Percentiles rank a stretch among this genome's conserved stretches.
Conservation (phyloP, 2,888 invertebrate species). For the Prosopocoilus inquinatus region DNA sequence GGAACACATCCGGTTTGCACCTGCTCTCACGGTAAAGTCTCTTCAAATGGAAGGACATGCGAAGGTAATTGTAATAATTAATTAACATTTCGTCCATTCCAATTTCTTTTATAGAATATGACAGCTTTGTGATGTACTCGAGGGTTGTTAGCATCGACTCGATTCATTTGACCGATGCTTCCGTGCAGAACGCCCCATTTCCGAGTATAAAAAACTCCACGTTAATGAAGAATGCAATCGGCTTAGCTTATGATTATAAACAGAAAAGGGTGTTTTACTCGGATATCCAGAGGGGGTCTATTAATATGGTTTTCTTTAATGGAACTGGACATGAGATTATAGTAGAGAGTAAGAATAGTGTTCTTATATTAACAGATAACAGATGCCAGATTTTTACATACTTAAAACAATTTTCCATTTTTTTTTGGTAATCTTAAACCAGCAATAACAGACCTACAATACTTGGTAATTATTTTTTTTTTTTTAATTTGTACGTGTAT, state of each 20-base stretch:
- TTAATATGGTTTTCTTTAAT: conserved; percentile 79
- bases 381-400: no score
- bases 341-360: conserved; percentile 67
- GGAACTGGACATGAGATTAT: conserved; percentile 70
- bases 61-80: conserved; percentile 48
- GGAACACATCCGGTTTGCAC: conserved; percentile 69
- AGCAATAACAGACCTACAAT: no score
- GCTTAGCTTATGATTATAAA: conserved; percentile 75
- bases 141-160: conserved; percentile 79
- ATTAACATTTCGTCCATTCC: background rate
- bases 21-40: conserved; percentile 79
- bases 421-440: no score
- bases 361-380: no score
- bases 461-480: no score
- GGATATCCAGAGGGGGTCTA: conserved; percentile 83
- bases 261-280: conserved; percentile 76
- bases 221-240: conserved; percentile 82
- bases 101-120: conserved; percentile 60
- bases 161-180: conserved; percentile 70
- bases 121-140: conserved; percentile 81
- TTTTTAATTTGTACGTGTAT: no score
- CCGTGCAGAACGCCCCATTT: conserved; percentile 74
- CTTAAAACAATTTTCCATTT: no score
- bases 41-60: conserved; percentile 65
- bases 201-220: conserved; percentile 69